Evolutionary conservation across 2,113 vertebrate species (phyloP).

Genomic region (Spheniscus mendiculus): DNA sequence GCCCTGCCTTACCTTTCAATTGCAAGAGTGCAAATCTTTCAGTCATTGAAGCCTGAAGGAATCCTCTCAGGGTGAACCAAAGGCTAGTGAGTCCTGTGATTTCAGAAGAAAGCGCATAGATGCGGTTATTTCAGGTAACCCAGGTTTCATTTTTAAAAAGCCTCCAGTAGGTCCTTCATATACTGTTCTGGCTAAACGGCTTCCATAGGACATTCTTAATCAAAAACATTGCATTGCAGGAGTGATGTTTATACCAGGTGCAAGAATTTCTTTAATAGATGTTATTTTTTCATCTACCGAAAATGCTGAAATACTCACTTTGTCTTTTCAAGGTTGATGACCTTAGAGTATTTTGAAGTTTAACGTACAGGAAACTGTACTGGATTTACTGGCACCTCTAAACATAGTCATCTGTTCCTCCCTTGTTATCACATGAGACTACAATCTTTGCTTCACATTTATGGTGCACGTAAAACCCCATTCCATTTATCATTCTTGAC

Average conservation of each 20-base stretch:
- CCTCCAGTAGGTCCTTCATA: not conserved
- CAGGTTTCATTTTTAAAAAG: not conserved
- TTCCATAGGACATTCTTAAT: not conserved
- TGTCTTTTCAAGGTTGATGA: not conserved
- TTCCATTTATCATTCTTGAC: not conserved
- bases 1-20: not conserved
- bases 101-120: not conserved
- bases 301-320: not conserved
- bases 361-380: not conserved
- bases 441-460: not conserved
- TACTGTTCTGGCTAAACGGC: not conserved
- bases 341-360: not conserved
- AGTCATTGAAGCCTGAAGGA: not conserved
- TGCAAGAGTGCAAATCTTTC: not conserved
- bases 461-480: not conserved
- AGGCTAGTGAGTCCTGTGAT: not conserved
- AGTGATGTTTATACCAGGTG: not conserved
- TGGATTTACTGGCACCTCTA: not conserved
- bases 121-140: not conserved
- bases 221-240: not conserved
- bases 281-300: not conserved
- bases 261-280: not conserved
- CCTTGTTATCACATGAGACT: not conserved
- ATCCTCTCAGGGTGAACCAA: not conserved
- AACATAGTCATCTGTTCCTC: not conserved